Evolutionary conservation across 2,113 vertebrate genomes (phyloP), one percentile per base, ranked within the genome.

Genomic region (human (Homo sapiens)): DNA sequence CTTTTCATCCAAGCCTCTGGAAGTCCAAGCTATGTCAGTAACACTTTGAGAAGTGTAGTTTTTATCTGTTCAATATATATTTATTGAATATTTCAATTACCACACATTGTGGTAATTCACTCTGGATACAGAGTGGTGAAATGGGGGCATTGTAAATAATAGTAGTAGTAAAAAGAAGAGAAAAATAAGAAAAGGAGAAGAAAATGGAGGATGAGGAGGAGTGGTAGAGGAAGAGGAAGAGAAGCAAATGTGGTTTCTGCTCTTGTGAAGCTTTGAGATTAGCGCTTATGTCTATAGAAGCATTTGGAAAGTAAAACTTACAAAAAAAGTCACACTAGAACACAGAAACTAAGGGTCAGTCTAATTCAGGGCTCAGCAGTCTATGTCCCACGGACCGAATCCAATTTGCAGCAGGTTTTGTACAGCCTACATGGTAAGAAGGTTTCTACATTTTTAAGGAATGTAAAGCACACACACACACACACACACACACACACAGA

Each of bases 401-500:
- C 2, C 50, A 83, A 22, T 8, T 61, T n/a, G 30, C 32, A 55
- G 50, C 35, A 40, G 30, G 8, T 83, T 59, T 12, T 88, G 14
- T 35, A 43, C 43, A 68, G 8, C 18, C 52, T 59, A 18, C 30
- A 45, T 85, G 18, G 8, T 96, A 89, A 88, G 61, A 70, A 43
- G 32, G 2, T 18, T 86, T 45, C 43, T 27, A 57, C 6, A 7
- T 75, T 81, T 76, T 87, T 10, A 82, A 68, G 40, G 6, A 30
- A 14, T 25, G 7, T 55, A 52, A 68, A 55, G 43, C 25, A 48
- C 25, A 35, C 4, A 0, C 17, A 0, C 52, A 2, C 52, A 7
- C 52, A 20, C 52, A 20, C 52, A 55, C 16, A 52, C 17, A 55
- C 17, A 55, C 17, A 50, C 14, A 82, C 3, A 43, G n/a, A 75